Evolutionary conservation across 2,888 invertebrate species (phyloP).

Genomic region (Lycia hirtaria): DNA sequence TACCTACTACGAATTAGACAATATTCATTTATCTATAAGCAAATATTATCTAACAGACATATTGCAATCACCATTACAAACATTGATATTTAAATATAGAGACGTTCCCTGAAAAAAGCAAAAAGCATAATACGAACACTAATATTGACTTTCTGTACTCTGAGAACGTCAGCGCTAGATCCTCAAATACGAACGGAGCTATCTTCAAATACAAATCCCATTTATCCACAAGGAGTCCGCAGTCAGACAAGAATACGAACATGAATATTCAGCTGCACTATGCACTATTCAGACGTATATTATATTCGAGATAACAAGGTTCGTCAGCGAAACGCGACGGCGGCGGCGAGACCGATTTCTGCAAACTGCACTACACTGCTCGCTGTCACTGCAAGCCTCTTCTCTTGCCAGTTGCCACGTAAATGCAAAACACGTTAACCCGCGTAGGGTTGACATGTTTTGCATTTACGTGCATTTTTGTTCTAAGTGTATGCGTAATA

Average conservation of each 20-base stretch:
- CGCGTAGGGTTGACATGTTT: no score
- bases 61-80: background rate
- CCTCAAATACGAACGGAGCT: slow-evolving; percentile 34
- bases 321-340: slow-evolving; percentile 73
- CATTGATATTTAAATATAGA: background rate
- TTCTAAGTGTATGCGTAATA: no score
- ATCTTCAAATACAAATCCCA: slow-evolving; percentile 46
- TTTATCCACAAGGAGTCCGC: slow-evolving; percentile 43
- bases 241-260: slow-evolving; percentile 62
- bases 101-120: background rate
- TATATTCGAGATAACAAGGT: slow-evolving; percentile 78
- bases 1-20: no score
- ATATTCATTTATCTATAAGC: no score
- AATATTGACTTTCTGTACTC: slow-evolving; percentile 33
- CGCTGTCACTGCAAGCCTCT: slow-evolving; percentile 43
- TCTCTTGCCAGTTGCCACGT: slow-evolving; percentile 69
- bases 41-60: background rate
- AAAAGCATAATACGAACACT: slow-evolving; percentile 15
- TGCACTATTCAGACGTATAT: slow-evolving; percentile 60
- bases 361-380: slow-evolving; percentile 59
- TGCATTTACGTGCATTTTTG: no score
- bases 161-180: slow-evolving; percentile 32
- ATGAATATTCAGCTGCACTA: slow-evolving; percentile 77
- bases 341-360: slow-evolving; percentile 57
- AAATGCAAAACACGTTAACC: slow-evolving; percentile 40